Conservation (phyloP, 2,113 vertebrate genomes). For the Penelope pileata region DNA sequence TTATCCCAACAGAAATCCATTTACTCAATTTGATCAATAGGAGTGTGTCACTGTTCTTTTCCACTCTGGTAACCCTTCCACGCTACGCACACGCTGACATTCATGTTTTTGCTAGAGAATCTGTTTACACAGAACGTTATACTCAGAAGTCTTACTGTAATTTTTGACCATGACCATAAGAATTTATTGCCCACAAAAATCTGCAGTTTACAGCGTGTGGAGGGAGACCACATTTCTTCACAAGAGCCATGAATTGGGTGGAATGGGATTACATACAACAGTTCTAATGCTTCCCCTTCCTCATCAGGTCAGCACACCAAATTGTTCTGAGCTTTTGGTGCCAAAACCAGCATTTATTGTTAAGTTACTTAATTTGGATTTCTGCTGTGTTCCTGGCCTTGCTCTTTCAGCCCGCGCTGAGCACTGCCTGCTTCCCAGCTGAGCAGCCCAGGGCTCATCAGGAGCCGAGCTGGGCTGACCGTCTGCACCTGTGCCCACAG, state of each 20-base stretch:
- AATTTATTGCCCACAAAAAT: neutral
- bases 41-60: neutral
- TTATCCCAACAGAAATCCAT: neutral
- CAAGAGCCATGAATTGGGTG: neutral
- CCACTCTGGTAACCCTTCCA: neutral
- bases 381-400: neutral
- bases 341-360: neutral
- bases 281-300: neutral
- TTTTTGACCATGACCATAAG: neutral
- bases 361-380: neutral
- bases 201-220: accelerated
- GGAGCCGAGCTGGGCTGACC: neutral
- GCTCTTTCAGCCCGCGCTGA: neutral
- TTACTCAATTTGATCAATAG: neutral
- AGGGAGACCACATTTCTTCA: neutral
- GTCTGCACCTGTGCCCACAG: neutral
- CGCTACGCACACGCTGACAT: neutral
- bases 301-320: neutral
- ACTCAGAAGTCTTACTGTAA: neutral
- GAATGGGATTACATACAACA: neutral
- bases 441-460: neutral
- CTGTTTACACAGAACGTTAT: neutral
- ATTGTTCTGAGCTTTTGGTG: neutral
- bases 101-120: neutral
- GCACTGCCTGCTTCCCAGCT: neutral